Evolutionary conservation across 2,113 vertebrate species (phyloP).

Genomic region (Tylochromis polylepis): DNA sequence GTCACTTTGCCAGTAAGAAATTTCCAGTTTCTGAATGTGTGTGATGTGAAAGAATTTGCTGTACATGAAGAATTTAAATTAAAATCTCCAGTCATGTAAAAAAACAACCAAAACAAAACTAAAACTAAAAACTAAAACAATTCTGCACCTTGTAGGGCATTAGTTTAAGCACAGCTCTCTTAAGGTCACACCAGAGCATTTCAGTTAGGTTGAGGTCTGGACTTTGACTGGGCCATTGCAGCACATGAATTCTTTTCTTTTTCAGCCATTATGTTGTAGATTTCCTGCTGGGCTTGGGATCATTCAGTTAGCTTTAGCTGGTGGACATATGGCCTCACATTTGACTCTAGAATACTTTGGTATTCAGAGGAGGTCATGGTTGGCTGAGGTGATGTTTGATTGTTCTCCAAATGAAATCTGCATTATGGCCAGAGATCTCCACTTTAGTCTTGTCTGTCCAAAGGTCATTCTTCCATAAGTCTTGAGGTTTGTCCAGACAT

Average conservation of each 20-base stretch:
- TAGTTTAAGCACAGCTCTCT: neutral
- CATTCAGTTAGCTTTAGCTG: neutral
- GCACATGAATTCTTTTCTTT: neutral
- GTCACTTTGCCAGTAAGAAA: neutral
- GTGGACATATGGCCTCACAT: neutral
- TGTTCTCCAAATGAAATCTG: too few species aligned
- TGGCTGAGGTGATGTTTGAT: too few species aligned
- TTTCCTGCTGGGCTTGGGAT: neutral
- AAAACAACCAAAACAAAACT: too few species aligned
- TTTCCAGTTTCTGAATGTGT: neutral
- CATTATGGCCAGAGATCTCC: too few species aligned
- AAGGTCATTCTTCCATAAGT: too few species aligned
- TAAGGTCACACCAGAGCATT: neutral
- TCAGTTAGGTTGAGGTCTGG: neutral
- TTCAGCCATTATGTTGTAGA: neutral
- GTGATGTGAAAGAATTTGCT: neutral
- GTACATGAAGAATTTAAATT: neutral
- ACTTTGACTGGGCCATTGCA: neutral
- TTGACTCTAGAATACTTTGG: neutral
- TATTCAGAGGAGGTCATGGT: neutral
- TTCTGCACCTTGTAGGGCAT: neutral
- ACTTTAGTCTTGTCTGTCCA: too few species aligned
- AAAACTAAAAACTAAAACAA: too few species aligned
- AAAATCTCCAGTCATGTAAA: neutral
- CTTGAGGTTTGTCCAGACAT: too few species aligned